Evolutionary conservation across 1,140 invertebrate species (phyloP).

Genomic region (Meteorus sp.): DNA sequence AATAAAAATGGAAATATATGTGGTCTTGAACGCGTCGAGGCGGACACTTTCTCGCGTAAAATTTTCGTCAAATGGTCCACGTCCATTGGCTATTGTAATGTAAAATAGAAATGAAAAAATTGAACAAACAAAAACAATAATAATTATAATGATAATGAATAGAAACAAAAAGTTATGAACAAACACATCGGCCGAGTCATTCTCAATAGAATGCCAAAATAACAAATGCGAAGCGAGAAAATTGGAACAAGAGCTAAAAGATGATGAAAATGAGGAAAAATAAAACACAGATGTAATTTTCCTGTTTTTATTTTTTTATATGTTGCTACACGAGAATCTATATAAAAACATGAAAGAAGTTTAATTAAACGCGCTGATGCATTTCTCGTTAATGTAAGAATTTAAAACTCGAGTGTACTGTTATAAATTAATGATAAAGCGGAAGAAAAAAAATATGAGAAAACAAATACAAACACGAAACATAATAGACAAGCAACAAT

Average conservation of each 20-base stretch:
- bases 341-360: not conserved
- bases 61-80: slow-evolving; percentile 26
- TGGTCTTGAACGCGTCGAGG: slow-evolving; percentile 43
- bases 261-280: not conserved
- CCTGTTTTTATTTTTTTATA: slow-evolving; percentile 21
- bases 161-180: no score
- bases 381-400: slow-evolving; percentile 12
- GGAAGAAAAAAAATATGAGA: slow-evolving; percentile 15
- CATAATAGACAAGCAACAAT: slow-evolving; percentile 16
- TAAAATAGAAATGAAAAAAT: slow-evolving; percentile 3
- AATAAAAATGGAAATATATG: slow-evolving; percentile 43
- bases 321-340: slow-evolving; percentile 5
- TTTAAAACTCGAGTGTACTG: slow-evolving; percentile 4
- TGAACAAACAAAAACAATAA: slow-evolving; percentile 4
- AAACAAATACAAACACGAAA: slow-evolving; percentile 3
- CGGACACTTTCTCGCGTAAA: slow-evolving; percentile 36
- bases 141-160: no score
- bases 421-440: slow-evolving; percentile 5
- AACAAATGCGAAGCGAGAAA: no score
- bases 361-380: not conserved
- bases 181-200: slow-evolving; percentile 10
- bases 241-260: not conserved
- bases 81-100: slow-evolving; percentile 20
- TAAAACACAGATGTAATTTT: slow-evolving; percentile 10
- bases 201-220: no score